Evolutionary conservation across 1,140 invertebrate species (phyloP).

Genomic region (Drosophila sturtevanti): DNA sequence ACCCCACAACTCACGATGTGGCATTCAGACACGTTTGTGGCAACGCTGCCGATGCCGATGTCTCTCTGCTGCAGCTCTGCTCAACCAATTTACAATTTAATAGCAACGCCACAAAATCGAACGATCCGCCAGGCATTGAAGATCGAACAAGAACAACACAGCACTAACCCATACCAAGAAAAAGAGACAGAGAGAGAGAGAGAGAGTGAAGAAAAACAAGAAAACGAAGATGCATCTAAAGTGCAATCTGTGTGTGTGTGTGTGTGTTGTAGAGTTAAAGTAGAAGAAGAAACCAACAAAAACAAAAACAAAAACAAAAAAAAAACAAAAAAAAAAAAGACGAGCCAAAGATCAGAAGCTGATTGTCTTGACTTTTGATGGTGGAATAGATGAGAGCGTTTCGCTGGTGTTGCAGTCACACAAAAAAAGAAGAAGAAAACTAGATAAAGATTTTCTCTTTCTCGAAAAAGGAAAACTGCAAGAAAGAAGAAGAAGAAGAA

Average conservation of each 20-base stretch:
- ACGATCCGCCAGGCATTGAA: conserved; percentile 46
- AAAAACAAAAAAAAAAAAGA: no score
- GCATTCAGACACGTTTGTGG: conserved; percentile 78
- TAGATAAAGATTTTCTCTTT: neutral
- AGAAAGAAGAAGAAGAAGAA: no score
- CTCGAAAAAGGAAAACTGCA: neutral
- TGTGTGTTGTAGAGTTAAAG: neutral
- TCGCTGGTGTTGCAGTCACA: no score
- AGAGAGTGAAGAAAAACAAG: conserved; percentile 6
- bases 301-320: no score
- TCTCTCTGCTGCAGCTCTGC: conserved; percentile 62
- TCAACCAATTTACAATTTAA: conserved; percentile 78
- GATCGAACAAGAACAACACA: conserved; percentile 3
- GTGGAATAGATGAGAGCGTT: neutral
- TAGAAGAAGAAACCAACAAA: neutral
- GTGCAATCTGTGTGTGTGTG: conserved; percentile 2
- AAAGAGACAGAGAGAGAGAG: neutral
- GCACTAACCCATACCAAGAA: neutral
- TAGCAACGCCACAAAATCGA: conserved; percentile 76
- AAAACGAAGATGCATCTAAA: conserved; percentile 14
- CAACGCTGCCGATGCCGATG: conserved; percentile 36
- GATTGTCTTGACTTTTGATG: conserved; percentile 4
- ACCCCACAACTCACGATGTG: conserved; percentile 70
- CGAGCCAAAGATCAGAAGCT: neutral
- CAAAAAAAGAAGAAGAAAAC: no score